Conservation (phyloP, 1,140 invertebrate species). For the Cyclina sinensis region DNA sequence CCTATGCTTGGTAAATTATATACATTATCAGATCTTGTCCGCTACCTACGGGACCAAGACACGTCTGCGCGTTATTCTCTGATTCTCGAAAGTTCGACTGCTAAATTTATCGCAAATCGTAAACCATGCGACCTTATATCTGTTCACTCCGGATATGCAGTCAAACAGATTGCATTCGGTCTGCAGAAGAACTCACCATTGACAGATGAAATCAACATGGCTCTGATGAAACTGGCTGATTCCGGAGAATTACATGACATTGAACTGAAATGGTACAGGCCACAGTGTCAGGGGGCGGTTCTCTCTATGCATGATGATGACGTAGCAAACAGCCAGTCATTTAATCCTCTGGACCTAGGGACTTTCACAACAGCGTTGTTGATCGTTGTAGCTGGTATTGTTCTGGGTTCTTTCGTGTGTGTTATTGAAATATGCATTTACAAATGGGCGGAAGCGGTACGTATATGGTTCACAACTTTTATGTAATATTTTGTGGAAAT, state of each 20-base stretch:
- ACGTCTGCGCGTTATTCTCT: conserved; percentile 92
- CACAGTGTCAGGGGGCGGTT: conserved; percentile 57
- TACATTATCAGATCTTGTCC: conserved; percentile 57
- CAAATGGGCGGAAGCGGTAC: conserved; percentile 71
- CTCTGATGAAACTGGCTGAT: conserved; percentile 67
- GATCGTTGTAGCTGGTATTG: conserved; percentile 71
- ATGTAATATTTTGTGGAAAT: too few relatives aligned
- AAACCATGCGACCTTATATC: conserved; percentile 74
- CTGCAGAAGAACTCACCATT: conserved; percentile 30
- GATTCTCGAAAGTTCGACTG: conserved; percentile 96
- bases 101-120: conserved; percentile 56
- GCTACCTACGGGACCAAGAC: conserved; percentile 89
- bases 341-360: conserved; percentile 72
- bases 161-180: conserved; percentile 62
- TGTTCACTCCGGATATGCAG: conserved; percentile 62
- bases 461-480: not conserved
- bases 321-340: not conserved
- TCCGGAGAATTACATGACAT: conserved; percentile 67
- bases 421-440: conserved; percentile 73
- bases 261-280: conserved; percentile 74
- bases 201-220: conserved; percentile 55
- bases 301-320: conserved; percentile 9
- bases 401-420: conserved; percentile 70
- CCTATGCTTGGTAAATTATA: not conserved
- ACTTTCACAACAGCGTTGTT: conserved; percentile 78